A percentile compares a stretch with the other conserved stretches of the same genome.
Conservation (phyloP, 2,888 invertebrate genomes). For the Schrankia costaestrigalis region DNA sequence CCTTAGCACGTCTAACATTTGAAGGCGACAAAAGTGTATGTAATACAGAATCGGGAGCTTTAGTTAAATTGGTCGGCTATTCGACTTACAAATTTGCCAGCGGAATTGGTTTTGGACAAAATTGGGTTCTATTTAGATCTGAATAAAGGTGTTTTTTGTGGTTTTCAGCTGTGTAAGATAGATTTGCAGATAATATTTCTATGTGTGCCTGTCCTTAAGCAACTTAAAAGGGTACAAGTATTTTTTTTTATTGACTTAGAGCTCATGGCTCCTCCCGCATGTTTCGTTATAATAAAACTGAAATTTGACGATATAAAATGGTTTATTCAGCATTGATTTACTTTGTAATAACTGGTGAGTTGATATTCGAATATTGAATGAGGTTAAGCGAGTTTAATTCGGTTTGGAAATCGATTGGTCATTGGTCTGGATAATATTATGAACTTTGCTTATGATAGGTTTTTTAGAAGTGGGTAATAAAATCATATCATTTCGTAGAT, state of each 20-base stretch:
- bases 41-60: conserved; percentile 23
- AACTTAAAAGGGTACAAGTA: conserved; percentile 42
- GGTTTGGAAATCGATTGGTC: too few relatives aligned
- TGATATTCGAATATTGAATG: background rate
- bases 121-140: conserved; percentile 16
- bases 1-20: conserved; percentile 19
- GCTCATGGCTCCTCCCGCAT: conserved; percentile 23
- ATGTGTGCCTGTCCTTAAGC: conserved; percentile 42
- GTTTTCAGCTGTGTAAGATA: conserved; percentile 14
- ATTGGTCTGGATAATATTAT: too few relatives aligned
- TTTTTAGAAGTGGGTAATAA: too few relatives aligned
- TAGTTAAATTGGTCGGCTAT: conserved; percentile 37
- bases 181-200: conserved; percentile 24
- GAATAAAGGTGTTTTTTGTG: conserved; percentile 18
- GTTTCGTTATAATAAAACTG: conserved; percentile 23
- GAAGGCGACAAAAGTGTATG: conserved; percentile 1
- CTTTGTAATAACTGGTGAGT: background rate
- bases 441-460: too few relatives aligned
- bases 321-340: conserved; percentile 20
- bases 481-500: too few relatives aligned
- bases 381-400: conserved; percentile 6
- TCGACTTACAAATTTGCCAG: conserved; percentile 44
- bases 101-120: conserved; percentile 10
- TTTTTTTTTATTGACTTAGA: conserved; percentile 41
- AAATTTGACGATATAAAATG: conserved; percentile 18